A percentile compares a stretch with the other conserved stretches of the same genome.
Conservation (phyloP, 1,140 invertebrate genomes). For the Akabosia matsudoensis region DNA sequence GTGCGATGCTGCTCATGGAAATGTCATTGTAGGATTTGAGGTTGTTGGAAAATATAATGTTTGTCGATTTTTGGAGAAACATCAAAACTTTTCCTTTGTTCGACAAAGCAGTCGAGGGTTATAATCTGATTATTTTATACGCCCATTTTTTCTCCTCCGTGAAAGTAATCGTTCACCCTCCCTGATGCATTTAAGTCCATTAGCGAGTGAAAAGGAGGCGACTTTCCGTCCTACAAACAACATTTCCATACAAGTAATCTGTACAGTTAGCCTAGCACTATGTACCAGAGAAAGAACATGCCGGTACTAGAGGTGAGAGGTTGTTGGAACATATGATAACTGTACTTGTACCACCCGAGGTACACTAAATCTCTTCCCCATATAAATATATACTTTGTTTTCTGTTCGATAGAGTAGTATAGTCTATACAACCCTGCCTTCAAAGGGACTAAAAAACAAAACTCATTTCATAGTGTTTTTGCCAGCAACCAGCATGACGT, state of each 20-base stretch:
- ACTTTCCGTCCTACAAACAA: neutral
- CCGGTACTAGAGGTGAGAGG: neutral
- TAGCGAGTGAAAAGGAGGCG: neutral
- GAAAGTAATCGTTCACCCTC: neutral
- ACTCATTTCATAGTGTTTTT: neutral
- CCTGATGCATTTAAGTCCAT: slow-evolving; percentile 18
- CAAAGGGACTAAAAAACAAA: too few species aligned
- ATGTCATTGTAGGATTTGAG: neutral
- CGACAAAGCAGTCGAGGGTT: neutral
- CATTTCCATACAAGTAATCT: neutral
- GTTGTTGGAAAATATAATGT: too few species aligned
- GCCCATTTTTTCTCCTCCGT: neutral
- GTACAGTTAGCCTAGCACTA: neutral
- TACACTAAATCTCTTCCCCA: too few species aligned
- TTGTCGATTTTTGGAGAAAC: neutral
- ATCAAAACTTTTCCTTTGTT: neutral
- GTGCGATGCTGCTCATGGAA: too few species aligned
- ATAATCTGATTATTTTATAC: neutral
- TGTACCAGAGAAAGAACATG: neutral
- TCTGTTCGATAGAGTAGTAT: too few species aligned
- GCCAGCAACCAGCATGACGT: neutral
- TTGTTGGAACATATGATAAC: neutral
- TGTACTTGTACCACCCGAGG: neutral
- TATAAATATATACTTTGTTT: too few species aligned
- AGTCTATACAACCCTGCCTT: too few species aligned